These are phyloP conservation scores for Ramazzottius varieornatus DNA, from an alignment of 2,888 invertebrate genomes.

Conservation along the genomic window DNA sequence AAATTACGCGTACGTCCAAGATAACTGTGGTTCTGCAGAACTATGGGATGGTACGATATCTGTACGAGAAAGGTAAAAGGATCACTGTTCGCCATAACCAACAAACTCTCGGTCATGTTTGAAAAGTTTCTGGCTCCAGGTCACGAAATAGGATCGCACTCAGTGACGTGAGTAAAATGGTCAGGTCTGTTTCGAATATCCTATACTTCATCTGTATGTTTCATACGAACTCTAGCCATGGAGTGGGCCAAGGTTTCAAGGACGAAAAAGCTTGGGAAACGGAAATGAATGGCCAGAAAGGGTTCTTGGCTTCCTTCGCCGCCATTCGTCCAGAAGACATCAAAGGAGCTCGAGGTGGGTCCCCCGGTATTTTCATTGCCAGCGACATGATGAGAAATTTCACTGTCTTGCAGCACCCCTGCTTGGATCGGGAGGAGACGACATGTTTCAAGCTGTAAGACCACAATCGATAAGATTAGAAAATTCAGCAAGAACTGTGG, in stretches of 20 bases:
- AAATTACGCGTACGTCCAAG: too few relatives aligned
- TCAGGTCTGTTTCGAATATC: background rate
- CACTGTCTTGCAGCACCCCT: too few relatives aligned
- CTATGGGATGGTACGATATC: conserved; percentile 1
- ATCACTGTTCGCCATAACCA: background rate
- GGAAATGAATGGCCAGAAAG: background rate
- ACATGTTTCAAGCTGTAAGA: background rate
- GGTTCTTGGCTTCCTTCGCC: background rate
- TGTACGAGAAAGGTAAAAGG: background rate
- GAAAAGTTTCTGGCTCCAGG: background rate
- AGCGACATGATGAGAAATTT: too few relatives aligned
- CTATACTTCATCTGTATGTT: background rate
- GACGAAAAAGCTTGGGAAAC: conserved; percentile 2
- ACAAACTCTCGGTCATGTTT: background rate
- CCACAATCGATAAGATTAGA: too few relatives aligned
- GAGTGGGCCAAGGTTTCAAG: background rate
- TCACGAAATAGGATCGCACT: background rate
- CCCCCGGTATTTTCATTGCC: too few relatives aligned
- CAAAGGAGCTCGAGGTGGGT: background rate
- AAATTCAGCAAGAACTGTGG: too few relatives aligned
- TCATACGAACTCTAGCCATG: background rate
- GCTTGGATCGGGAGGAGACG: background rate
- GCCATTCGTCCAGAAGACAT: background rate
- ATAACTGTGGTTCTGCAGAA: too few relatives aligned
- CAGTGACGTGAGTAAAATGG: background rate